Percentiles rank a stretch among this genome's conserved stretches.
Evolutionary conservation across 92 coral and sea anemone genomes (phyloP).

Genomic region (Plumapathes pennacea): DNA sequence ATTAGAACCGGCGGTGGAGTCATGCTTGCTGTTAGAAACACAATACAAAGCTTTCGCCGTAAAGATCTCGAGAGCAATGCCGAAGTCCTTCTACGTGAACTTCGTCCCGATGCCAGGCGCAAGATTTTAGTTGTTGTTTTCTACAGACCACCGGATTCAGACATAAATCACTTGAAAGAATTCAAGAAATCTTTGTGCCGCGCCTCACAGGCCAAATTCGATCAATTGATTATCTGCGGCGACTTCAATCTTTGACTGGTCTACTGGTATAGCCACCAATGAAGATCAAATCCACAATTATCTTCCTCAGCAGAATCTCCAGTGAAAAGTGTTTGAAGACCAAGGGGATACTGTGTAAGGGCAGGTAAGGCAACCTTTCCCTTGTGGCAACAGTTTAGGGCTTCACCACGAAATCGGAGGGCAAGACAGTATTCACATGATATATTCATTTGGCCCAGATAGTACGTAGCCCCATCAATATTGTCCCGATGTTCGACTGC

Average conservation of each 20-base stretch:
- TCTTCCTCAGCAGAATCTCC: too few relatives aligned
- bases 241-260: constrained; percentile 65
- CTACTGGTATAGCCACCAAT: constrained; percentile 20
- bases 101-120: constrained; percentile 41
- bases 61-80: too few relatives aligned
- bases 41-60: constrained; percentile 53
- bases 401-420: too few relatives aligned
- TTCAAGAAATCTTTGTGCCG: constrained; percentile 42
- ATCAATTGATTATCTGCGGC: constrained; percentile 45
- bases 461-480: too few relatives aligned
- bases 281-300: constrained; percentile 1
- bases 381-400: too few relatives aligned
- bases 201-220: constrained; percentile 26
- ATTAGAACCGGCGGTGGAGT: constrained; percentile 57
- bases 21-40: constrained; percentile 53
- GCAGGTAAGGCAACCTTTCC: too few relatives aligned
- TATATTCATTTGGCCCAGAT: too few relatives aligned
- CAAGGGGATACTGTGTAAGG: too few relatives aligned
- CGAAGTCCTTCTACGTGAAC: constrained; percentile 28
- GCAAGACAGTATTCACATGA: too few relatives aligned
- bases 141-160: constrained; percentile 48
- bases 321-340: too few relatives aligned
- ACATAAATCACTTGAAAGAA: constrained; percentile 28
- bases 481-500: too few relatives aligned
- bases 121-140: constrained; percentile 28